phyloP scores from a whole-genome alignment of 2,888 invertebrate genomes.

The Megamerina dolium region DNA sequence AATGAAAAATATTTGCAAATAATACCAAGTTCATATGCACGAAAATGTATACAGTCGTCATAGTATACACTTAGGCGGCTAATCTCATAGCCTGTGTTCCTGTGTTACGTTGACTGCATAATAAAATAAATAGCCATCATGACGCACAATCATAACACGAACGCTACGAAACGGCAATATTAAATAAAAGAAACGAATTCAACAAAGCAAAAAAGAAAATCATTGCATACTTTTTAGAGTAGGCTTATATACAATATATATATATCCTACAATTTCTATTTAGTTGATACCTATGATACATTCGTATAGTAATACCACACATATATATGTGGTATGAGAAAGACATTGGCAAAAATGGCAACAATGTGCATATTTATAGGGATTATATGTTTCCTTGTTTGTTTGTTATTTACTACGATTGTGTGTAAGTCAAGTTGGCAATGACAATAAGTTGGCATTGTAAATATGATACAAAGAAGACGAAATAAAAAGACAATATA shows the following conservation, averaged over 20 bases:
- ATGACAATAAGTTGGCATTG: constrained; percentile 14
- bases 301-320: too few species aligned
- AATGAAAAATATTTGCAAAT: too few species aligned
- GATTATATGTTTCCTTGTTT: neutral
- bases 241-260: too few species aligned
- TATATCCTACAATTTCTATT: too few species aligned
- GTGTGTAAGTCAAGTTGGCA: constrained; percentile 11
- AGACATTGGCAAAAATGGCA: constrained; percentile 1
- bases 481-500: too few species aligned
- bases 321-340: too few species aligned
- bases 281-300: too few species aligned
- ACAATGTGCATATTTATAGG: constrained; percentile 5
- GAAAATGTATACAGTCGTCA: too few species aligned
- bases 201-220: neutral
- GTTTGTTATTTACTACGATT: neutral
- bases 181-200: constrained; percentile 13
- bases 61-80: too few species aligned
- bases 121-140: constrained; percentile 16
- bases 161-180: constrained; percentile 10
- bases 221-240: constrained; percentile 11
- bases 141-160: neutral
- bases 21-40: too few species aligned
- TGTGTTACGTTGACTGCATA: constrained; percentile 29
- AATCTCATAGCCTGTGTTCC: too few species aligned
- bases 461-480: too few species aligned